Conservation (phyloP, 2,888 invertebrate species). For the Acrobeloides nanus region DNA sequence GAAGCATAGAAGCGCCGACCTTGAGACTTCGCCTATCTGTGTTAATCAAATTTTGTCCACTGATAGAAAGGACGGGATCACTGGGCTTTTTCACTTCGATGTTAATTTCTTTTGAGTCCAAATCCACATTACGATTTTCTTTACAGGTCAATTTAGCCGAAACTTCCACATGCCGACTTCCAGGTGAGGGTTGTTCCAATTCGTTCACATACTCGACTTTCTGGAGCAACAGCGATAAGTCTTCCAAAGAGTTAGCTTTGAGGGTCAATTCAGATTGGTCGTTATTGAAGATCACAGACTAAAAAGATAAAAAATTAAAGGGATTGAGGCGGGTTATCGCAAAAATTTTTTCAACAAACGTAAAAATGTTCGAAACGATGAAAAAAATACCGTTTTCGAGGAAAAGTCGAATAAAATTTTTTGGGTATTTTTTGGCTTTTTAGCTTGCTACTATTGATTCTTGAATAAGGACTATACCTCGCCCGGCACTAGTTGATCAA, state of each 20-base stretch:
- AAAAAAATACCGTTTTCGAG: too few relatives aligned
- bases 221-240: slow-evolving; percentile 54
- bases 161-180: slow-evolving; percentile 75
- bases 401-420: too few relatives aligned
- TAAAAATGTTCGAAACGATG: too few relatives aligned
- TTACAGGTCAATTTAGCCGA: slow-evolving; percentile 69
- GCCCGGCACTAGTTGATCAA: slow-evolving; percentile 64
- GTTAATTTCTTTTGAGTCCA: slow-evolving; percentile 10
- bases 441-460: neutral
- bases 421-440: too few relatives aligned
- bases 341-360: too few relatives aligned
- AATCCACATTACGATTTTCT: slow-evolving; percentile 10
- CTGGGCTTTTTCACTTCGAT: slow-evolving; percentile 12
- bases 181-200: slow-evolving; percentile 85
- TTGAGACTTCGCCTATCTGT: slow-evolving; percentile 77
- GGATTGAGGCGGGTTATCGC: too few relatives aligned
- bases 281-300: slow-evolving; percentile 56
- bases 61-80: slow-evolving; percentile 51
- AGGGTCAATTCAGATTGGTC: slow-evolving; percentile 57
- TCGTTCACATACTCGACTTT: slow-evolving; percentile 79
- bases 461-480: slow-evolving; percentile 59
- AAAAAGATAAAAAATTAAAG: slow-evolving; percentile 18
- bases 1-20: slow-evolving; percentile 77
- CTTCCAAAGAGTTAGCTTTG: slow-evolving; percentile 52
- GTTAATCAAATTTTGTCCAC: slow-evolving; percentile 72